Evolutionary conservation across 1,140 invertebrate species (phyloP).

Genomic region (Zaprionus africanus): DNA sequence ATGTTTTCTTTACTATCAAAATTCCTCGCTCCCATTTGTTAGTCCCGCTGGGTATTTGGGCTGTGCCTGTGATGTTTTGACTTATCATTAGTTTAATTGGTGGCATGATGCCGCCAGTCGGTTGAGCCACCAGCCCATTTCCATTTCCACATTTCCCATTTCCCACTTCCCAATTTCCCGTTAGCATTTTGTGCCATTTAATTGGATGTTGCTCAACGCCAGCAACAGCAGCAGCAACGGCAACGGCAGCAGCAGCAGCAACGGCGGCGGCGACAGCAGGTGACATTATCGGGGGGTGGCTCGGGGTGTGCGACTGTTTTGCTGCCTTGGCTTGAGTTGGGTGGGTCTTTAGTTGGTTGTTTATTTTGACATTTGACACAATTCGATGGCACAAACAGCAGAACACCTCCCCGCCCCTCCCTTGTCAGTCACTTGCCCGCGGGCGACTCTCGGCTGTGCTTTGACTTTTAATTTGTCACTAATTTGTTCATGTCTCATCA

Average conservation of each 20-base stretch:
- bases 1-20: neutral
- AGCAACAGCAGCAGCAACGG: conserved; percentile 19
- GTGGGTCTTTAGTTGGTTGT: conserved; percentile 40
- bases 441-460: conserved; percentile 20
- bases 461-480: conserved; percentile 79
- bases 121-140: conserved; percentile 19
- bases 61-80: conserved; percentile 62
- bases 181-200: conserved; percentile 63
- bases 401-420: conserved; percentile 9
- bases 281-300: conserved; percentile 17
- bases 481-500: conserved; percentile 76
- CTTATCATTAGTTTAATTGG: conserved; percentile 83
- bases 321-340: neutral
- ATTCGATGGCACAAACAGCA: conserved; percentile 56
- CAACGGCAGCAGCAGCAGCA: neutral
- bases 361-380: conserved; percentile 82
- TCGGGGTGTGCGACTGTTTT: neutral
- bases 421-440: neutral
- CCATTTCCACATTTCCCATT: conserved; percentile 6
- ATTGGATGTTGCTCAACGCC: conserved; percentile 71
- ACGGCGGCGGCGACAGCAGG: conserved; percentile 22
- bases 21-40: neutral
- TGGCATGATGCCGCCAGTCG: conserved; percentile 75
- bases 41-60: neutral
- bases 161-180: conserved; percentile 3